Evolutionary conservation across 2,113 vertebrate genomes (phyloP), one percentile per base, ranked within the genome.

Genomic region (Pelecanoides urinatrix): DNA sequence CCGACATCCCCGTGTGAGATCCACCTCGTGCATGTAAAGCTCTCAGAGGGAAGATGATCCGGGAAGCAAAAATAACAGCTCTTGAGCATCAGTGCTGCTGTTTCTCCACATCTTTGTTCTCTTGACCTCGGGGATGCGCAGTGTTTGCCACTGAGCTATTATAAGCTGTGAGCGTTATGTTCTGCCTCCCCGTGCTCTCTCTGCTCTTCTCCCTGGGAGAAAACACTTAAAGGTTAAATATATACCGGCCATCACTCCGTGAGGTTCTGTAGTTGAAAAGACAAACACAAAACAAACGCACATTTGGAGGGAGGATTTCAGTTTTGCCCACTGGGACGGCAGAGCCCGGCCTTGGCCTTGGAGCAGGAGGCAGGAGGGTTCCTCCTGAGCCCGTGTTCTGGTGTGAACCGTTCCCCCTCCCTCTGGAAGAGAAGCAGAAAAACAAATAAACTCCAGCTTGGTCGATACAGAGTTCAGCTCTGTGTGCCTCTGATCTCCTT

Each of bases 1-100:
- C 49, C 11, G 2, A 22, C 3, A 1, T 7, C 32, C 13, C 10
- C 1, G 1, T 23, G 25, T 4, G 4, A 29, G 22, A 47, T 16
- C 45, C 13, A 11, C 45, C 36, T 68, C 1, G 26, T 6, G 20
- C 72, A 20, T 30, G 83, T 18, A n/a, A 17, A 70, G 26, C 29
- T 14, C 45, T 15, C 32, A 22, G 38, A 7, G 38, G 65, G 55
- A 61, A 38, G 38, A 32, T 8, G 22, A 30, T 62, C 17, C 1
- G 6, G 29, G 34, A 79, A 63, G 58, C 49, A 47, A 55, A 63
- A 63, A 63, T n/a, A 80, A 34, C 58, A 49, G 32, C n/a, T 67
- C 52, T 19, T 5, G 49, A n/a, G 67, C 29, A 19, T 29, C 29
- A 9, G 67, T 5, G 58, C 30, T 23, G 75, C 50, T 40, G 58